phyloP scores from a whole-genome alignment of 2,113 vertebrate species.

The Acrocephalus arundinaceus region DNA sequence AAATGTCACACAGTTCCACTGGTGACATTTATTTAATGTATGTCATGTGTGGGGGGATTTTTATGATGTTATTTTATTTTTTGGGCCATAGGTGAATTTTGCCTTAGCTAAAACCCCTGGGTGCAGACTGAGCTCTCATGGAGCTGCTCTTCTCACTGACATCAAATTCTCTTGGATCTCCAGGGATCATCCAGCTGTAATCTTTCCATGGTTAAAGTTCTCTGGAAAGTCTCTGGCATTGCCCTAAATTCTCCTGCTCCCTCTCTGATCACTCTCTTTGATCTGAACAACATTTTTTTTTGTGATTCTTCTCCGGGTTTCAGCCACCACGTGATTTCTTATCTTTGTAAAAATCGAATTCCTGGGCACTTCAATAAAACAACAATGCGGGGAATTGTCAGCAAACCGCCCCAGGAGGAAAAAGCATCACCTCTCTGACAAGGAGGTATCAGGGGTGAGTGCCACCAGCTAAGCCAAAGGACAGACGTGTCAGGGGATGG shows the following conservation, averaged over 20 bases:
- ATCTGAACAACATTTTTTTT: accelerated
- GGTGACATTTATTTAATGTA: not conserved
- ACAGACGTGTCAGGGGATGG: slow-evolving; percentile 4
- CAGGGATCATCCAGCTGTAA: not conserved
- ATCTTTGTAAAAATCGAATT: not conserved
- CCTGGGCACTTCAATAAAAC: not conserved
- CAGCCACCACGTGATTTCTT: not conserved
- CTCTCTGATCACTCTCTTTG: not conserved
- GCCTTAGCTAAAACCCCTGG: not conserved
- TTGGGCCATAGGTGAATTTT: not conserved
- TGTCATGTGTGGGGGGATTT: accelerated
- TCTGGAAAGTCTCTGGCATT: not conserved
- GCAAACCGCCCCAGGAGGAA: not conserved
- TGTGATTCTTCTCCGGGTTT: not conserved
- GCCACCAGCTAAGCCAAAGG: slow-evolving; percentile 47
- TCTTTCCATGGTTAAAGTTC: accelerated
- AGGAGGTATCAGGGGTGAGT: not conserved
- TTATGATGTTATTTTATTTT: accelerated
- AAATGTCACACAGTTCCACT: not conserved
- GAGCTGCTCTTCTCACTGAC: not conserved
- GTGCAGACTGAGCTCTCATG: not conserved
- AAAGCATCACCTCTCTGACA: not conserved
- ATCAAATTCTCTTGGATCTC: too few species aligned
- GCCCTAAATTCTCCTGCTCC: not conserved
- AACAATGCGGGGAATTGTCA: not conserved